Evolutionary conservation across 2,113 vertebrate genomes (phyloP).

Genomic region (Columba janthina): DNA sequence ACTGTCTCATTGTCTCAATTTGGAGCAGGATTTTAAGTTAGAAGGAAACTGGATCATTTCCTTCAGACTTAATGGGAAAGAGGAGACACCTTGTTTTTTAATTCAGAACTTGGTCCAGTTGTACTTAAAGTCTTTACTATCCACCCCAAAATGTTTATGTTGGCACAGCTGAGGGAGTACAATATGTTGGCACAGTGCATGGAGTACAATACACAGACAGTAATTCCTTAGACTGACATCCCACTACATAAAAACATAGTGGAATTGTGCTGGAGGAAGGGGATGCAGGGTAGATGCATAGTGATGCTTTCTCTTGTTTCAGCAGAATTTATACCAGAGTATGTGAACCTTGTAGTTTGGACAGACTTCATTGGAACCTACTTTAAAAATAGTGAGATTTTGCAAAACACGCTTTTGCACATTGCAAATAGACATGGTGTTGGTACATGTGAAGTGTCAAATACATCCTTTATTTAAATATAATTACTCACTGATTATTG

Average conservation of each 20-base stretch:
- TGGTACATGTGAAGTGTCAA: background rate
- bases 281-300: background rate
- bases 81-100: background rate
- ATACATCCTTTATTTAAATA: background rate
- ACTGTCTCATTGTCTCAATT: background rate
- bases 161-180: background rate
- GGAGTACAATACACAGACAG: background rate
- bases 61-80: background rate
- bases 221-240: background rate
- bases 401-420: background rate
- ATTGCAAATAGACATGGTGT: background rate
- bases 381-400: background rate
- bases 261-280: background rate
- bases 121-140: background rate
- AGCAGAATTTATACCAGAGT: background rate
- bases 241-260: background rate
- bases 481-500: background rate
- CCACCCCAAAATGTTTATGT: background rate
- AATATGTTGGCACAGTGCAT: background rate
- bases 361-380: background rate
- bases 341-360: background rate
- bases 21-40: background rate
- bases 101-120: background rate
- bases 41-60: background rate
- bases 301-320: background rate